phyloP scores from a whole-genome alignment of 2,113 vertebrate species.

The Melanerpes aurifrons region DNA sequence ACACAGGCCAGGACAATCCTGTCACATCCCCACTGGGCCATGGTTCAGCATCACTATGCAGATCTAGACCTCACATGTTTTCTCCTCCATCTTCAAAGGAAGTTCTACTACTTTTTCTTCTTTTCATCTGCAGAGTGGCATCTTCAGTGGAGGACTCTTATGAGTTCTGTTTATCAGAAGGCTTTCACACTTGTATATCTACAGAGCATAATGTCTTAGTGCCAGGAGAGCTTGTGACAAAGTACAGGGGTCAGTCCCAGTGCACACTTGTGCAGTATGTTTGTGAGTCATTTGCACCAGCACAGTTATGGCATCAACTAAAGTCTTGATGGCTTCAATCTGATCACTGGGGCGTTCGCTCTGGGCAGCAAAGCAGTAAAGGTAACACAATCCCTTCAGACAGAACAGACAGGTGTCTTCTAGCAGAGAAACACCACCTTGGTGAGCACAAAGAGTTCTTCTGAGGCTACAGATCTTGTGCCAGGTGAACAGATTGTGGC shows the following conservation, averaged over 20 bases:
- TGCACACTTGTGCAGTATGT: not conserved
- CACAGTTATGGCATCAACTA: not conserved
- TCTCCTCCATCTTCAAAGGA: not conserved
- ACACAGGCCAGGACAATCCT: not conserved
- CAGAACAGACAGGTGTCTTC: not conserved
- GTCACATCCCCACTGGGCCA: not conserved
- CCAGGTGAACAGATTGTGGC: not conserved
- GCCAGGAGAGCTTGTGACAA: not conserved
- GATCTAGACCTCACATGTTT: not conserved
- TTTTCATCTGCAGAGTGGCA: not conserved
- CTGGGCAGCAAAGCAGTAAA: not conserved
- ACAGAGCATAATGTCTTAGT: not conserved
- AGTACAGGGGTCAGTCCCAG: not conserved
- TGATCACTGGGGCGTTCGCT: not conserved
- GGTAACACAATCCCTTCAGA: not conserved
- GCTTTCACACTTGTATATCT: not conserved
- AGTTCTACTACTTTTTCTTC: not conserved
- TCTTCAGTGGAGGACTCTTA: not conserved
- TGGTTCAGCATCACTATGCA: rapidly evolving
- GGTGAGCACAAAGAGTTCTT: not conserved
- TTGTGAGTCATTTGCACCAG: not conserved
- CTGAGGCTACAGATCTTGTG: not conserved
- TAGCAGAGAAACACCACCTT: not conserved
- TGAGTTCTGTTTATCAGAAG: not conserved
- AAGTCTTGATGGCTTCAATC: not conserved